A percentile compares a stretch with the other conserved stretches of the same genome.
Evolutionary conservation across 2,797 vertebrate genomes (phyloP).

Genomic region (Phylloscopus collybita): DNA sequence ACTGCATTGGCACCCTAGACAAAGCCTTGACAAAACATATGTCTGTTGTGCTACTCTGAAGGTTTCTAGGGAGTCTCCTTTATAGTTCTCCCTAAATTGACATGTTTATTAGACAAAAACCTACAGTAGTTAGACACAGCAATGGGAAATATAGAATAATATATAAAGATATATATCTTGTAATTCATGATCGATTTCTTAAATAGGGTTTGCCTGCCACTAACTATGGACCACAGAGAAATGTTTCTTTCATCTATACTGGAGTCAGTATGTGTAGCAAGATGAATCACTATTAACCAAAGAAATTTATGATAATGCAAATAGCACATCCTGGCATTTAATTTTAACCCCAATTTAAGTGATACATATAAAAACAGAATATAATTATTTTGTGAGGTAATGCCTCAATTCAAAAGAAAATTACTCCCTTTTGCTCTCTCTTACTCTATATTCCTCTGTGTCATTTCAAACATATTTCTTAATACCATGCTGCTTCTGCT

Average conservation of each 20-base stretch:
- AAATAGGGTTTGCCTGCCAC: neutral
- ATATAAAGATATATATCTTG: fast-evolving
- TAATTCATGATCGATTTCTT: neutral
- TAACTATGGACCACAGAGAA: neutral
- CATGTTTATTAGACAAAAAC: neutral
- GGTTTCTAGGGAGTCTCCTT: neutral
- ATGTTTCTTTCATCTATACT: neutral
- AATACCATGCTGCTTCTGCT: neutral
- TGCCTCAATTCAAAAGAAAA: neutral
- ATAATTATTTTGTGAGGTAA: neutral
- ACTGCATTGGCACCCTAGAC: fast-evolving
- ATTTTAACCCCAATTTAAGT: neutral
- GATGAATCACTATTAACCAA: neutral
- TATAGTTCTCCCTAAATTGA: neutral
- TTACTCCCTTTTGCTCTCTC: neutral
- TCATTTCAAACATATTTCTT: neutral
- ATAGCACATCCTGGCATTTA: neutral
- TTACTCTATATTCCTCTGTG: neutral
- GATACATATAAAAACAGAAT: neutral
- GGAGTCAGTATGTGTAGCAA: neutral
- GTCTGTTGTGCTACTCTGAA: neutral
- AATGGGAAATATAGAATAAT: neutral
- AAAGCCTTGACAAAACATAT: fast-evolving
- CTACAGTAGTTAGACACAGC: neutral
- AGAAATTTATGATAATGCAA: neutral